phyloP scores from a whole-genome alignment of 2,113 vertebrate species.

The Pavo muticus region DNA sequence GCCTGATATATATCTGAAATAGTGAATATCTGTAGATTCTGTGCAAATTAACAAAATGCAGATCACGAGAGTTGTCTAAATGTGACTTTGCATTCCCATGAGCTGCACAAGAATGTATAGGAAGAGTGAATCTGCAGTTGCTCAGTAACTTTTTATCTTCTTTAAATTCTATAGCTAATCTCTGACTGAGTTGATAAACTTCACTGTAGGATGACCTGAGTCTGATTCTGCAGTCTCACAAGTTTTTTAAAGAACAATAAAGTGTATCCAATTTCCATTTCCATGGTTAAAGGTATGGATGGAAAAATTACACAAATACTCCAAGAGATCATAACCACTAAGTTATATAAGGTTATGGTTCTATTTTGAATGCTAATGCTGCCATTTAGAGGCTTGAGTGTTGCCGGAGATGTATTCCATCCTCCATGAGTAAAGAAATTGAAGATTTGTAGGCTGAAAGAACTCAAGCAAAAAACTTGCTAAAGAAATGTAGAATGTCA shows the following conservation, averaged over 20 bases:
- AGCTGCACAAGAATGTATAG: not conserved
- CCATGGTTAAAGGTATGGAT: not conserved
- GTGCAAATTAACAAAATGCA: not conserved
- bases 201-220: not conserved
- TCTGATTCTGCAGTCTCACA: not conserved
- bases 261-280: not conserved
- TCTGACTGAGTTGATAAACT: not conserved
- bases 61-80: not conserved
- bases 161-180: not conserved
- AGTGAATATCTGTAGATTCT: not conserved
- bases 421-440: not conserved
- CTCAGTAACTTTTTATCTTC: not conserved
- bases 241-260: not conserved
- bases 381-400: not conserved
- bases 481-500: not conserved
- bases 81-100: not conserved
- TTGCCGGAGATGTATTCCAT: not conserved
- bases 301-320: constrained; percentile 11
- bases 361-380: not conserved
- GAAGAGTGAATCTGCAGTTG: not conserved
- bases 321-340: not conserved
- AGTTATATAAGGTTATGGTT: not conserved
- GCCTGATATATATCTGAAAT: not conserved
- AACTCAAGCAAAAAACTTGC: not conserved
- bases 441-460: not conserved